phyloP scores from a whole-genome alignment of 2,888 invertebrate species.

The Lithophane semibrunnea region DNA sequence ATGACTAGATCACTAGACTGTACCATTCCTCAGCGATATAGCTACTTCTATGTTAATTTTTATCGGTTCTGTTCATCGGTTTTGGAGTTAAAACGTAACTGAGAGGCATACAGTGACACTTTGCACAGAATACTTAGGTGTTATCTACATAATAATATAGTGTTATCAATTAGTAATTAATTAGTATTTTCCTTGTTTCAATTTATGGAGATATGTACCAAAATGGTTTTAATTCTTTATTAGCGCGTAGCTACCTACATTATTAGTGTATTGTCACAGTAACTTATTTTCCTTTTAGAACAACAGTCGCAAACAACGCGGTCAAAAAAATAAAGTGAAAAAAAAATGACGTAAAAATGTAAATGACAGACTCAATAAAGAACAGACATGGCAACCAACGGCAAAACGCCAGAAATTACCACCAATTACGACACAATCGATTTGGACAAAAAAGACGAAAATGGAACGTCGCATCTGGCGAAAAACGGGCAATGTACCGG shows the following conservation, averaged over 20 bases:
- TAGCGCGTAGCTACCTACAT: neutral
- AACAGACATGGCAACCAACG: conserved; percentile 60
- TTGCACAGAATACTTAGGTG: neutral
- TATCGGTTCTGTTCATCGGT: neutral
- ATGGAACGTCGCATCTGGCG: conserved; percentile 32
- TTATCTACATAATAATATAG: no score
- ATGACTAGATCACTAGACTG: neutral
- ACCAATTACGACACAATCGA: conserved; percentile 62
- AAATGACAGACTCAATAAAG: conserved; percentile 45
- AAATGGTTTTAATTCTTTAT: neutral
- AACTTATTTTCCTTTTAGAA: conserved; percentile 31
- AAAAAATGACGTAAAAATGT: conserved; percentile 41
- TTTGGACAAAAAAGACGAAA: conserved; percentile 52
- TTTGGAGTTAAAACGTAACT: neutral
- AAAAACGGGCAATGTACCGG: conserved; percentile 47
- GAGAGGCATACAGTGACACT: neutral
- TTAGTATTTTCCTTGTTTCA: no score
- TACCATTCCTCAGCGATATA: no score
- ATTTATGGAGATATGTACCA: no score
- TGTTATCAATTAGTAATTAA: no score
- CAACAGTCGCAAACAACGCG: neutral
- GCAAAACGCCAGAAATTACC: conserved; percentile 55
- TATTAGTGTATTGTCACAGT: neutral
- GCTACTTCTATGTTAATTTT: neutral
- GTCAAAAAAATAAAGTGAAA: neutral